Percentiles rank a stretch among this genome's conserved stretches.
Evolutionary conservation across 2,888 invertebrate species (phyloP).

Genomic region (Callimorpha dominula): DNA sequence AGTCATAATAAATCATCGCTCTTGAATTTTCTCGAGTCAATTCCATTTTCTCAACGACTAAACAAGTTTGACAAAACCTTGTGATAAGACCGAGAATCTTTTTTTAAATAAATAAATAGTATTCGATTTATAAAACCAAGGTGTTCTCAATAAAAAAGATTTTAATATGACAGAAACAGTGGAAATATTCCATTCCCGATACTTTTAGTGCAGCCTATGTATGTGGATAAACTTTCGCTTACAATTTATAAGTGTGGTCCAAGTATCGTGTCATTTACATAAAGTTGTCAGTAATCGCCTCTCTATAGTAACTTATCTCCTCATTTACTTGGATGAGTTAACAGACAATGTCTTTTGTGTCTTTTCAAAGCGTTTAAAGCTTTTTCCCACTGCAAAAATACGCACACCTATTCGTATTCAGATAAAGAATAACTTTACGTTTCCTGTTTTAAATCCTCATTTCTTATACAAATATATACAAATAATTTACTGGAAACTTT

Average conservation of each 20-base stretch:
- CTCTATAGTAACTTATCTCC: constrained; percentile 10
- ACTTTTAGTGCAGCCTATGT: too few relatives aligned
- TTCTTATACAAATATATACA: constrained; percentile 78
- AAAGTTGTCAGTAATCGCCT: constrained; percentile 10
- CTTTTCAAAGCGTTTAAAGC: background rate
- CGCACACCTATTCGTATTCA: constrained; percentile 45
- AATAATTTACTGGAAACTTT: constrained; percentile 72
- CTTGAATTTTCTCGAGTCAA: too few relatives aligned
- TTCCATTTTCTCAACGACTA: too few relatives aligned
- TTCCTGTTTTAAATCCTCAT: constrained; percentile 74
- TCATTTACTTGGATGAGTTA: constrained; percentile 10
- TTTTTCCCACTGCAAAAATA: constrained; percentile 32
- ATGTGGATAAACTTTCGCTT: background rate
- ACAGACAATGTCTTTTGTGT: constrained; percentile 10
- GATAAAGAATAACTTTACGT: constrained; percentile 64
- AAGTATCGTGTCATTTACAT: constrained; percentile 13
- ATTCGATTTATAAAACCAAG: too few relatives aligned
- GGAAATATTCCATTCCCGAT: too few relatives aligned
- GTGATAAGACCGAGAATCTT: too few relatives aligned
- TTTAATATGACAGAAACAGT: too few relatives aligned
- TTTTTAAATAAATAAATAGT: too few relatives aligned
- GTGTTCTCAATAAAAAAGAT: too few relatives aligned
- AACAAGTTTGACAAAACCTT: too few relatives aligned
- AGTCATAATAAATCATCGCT: too few relatives aligned
- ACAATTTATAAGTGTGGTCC: background rate